Evolutionary conservation across 35 echinoderm and acorn worm genomes (phyloP).

Genomic region (Anneissia japonica): DNA sequence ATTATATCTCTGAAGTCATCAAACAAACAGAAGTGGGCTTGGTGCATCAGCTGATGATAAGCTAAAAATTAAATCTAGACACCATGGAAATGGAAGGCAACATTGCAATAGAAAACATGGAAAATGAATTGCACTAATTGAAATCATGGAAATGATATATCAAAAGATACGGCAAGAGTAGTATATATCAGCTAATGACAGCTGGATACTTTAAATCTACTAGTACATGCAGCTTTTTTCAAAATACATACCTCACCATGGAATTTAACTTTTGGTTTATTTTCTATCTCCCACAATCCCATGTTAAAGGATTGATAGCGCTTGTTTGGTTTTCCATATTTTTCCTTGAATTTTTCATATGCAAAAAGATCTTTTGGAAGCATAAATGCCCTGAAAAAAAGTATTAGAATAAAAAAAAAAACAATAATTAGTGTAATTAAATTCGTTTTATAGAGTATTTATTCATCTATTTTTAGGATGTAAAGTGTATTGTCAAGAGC

Average conservation of each 20-base stretch:
- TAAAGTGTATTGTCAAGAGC: no score
- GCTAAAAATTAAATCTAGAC: no score
- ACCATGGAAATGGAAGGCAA: no score
- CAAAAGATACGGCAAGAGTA: no score
- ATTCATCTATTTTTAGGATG: not conserved
- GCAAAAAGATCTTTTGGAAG: constrained; percentile 64
- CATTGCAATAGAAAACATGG: no score
- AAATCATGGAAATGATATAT: no score
- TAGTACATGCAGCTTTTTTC: not conserved
- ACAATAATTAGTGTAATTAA: not conserved
- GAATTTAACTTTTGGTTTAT: constrained; percentile 67
- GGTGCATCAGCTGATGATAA: no score
- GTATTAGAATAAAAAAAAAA: not conserved
- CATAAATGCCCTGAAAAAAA: constrained; percentile 76
- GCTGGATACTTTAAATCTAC: no score
- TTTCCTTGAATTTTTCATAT: constrained; percentile 76
- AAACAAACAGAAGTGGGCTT: no score
- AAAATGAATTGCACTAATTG: no score
- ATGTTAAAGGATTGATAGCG: constrained; percentile 76
- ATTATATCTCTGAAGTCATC: no score
- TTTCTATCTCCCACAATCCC: constrained; percentile 80
- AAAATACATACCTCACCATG: constrained; percentile 48
- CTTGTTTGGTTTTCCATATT: constrained; percentile 78
- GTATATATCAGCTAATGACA: no score
- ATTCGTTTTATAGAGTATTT: not conserved